Evolutionary conservation across 2,797 vertebrate genomes (phyloP).

Genomic region (Trematomus bernacchii): DNA sequence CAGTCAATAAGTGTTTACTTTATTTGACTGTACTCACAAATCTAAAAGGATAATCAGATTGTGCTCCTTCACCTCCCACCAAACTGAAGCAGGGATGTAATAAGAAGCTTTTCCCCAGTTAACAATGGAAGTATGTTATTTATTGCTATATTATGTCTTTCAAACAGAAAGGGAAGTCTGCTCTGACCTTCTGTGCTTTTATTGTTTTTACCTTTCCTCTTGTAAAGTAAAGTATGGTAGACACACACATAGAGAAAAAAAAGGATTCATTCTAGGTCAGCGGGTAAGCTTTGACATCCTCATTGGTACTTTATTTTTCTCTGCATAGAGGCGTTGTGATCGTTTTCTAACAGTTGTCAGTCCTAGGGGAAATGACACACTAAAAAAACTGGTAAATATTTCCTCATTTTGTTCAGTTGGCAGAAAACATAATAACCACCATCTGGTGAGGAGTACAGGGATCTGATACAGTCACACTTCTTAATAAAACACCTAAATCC

Average conservation of each 20-base stretch:
- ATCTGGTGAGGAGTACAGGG: too few species aligned
- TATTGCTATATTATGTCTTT: neutral
- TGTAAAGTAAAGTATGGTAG: neutral
- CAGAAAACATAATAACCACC: too few species aligned
- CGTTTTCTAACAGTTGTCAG: neutral
- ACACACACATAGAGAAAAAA: neutral
- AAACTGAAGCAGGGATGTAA: neutral
- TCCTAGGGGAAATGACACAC: neutral
- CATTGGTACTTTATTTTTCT: neutral
- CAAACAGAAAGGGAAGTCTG: neutral
- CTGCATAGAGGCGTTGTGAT: neutral
- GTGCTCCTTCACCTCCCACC: constrained; percentile 16
- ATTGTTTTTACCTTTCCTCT: constrained; percentile 1
- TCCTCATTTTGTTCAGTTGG: too few species aligned
- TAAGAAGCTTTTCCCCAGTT: neutral
- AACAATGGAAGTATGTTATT: constrained; percentile 7
- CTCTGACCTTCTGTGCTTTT: constrained; percentile 22
- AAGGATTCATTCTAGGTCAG: neutral
- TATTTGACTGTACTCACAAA: constrained; percentile 10
- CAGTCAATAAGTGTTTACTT: constrained; percentile 16
- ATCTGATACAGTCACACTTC: too few species aligned
- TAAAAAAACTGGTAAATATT: neutral
- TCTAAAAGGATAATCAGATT: constrained; percentile 21
- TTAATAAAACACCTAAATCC: too few species aligned
- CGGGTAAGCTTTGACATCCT: neutral